Percentiles rank a stretch among this genome's conserved stretches.
Conservation (phyloP, 2,888 invertebrate species). For the Pristionchus arcanus region DNA sequence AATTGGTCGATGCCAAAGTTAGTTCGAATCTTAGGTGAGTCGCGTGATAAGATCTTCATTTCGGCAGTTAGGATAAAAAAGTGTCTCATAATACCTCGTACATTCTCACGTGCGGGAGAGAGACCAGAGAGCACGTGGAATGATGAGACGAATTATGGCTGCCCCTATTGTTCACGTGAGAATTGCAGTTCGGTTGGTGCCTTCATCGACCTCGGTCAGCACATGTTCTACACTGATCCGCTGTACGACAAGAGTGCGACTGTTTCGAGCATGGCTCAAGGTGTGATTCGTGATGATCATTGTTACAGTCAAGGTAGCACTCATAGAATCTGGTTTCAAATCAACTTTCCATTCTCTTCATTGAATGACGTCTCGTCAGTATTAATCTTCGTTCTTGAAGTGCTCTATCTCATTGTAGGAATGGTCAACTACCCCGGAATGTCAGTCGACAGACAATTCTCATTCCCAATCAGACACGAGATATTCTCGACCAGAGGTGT, state of each 20-base stretch:
- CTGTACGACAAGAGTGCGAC: conserved; percentile 5
- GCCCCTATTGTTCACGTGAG: no score
- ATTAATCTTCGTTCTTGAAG: no score
- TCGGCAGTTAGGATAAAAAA: no score
- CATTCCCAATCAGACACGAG: conserved; percentile 68
- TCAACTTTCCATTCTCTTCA: no score
- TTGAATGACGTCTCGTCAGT: no score
- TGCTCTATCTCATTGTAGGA: conserved; percentile 56
- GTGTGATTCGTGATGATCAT: conserved; percentile 59
- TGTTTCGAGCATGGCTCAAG: conserved; percentile 59
- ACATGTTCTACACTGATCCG: not conserved
- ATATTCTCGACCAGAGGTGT: conserved; percentile 90
- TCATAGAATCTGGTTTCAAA: conserved; percentile 60
- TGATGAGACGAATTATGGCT: no score
- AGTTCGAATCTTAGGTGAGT: no score
- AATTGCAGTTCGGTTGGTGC: not conserved
- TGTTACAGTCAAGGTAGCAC: conserved; percentile 73
- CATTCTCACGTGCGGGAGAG: no score
- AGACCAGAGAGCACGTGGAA: no score
- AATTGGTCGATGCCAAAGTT: no score
- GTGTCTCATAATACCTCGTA: no score
- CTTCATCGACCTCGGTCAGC: not conserved
- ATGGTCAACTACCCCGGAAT: conserved; percentile 62
- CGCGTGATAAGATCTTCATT: no score
- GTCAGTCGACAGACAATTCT: conserved; percentile 63